These are phyloP conservation scores for Ornithorhynchus anatinus DNA, from an alignment of 2,113 vertebrate genomes.

Conservation along the genomic window DNA sequence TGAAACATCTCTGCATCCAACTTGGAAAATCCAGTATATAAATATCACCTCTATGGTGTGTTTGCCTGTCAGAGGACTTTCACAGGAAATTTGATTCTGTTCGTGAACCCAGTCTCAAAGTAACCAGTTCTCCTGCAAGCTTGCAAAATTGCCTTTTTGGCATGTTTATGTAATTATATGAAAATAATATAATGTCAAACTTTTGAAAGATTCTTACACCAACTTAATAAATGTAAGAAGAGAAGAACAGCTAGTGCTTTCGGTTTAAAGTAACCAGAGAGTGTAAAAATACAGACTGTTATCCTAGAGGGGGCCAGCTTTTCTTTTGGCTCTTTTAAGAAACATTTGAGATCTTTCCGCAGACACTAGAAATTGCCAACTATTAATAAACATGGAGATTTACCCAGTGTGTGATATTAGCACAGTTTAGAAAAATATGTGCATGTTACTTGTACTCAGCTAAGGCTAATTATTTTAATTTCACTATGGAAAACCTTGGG, in stretches of 20 bases:
- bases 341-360: conserved; percentile 23
- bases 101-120: conserved; percentile 17
- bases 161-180: conserved; percentile 10
- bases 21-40: too few species aligned
- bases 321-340: conserved; percentile 29
- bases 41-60: background rate
- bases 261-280: conserved; percentile 41
- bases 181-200: conserved; percentile 24
- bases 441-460: background rate
- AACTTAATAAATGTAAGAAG: conserved; percentile 25
- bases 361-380: conserved; percentile 26
- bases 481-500: conserved; percentile 13
- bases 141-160: conserved; percentile 18
- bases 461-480: conserved; percentile 32
- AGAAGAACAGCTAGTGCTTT: conserved; percentile 33
- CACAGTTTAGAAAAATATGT: conserved; percentile 25
- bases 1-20: too few species aligned
- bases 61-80: background rate
- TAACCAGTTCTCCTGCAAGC: conserved; percentile 28
- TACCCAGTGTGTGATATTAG: conserved; percentile 16
- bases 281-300: conserved; percentile 40
- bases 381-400: conserved; percentile 18
- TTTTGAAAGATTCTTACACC: background rate
- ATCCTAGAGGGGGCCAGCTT: conserved; percentile 31
- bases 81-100: conserved; percentile 10